phyloP scores from a whole-genome alignment of 2,113 vertebrate genomes.

The Saccopteryx bilineata region DNA sequence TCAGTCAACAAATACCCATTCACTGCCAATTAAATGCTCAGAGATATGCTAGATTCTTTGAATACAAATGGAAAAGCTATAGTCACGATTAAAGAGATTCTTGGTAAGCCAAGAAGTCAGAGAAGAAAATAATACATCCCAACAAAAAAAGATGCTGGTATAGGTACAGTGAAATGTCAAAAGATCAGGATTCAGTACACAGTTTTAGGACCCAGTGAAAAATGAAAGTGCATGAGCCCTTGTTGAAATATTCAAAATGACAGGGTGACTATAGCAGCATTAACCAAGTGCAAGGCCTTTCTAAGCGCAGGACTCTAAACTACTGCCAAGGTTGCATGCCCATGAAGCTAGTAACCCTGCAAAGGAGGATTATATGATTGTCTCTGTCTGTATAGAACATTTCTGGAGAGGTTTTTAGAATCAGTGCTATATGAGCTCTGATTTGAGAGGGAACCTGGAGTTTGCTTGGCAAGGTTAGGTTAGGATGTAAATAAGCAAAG shows the following conservation, averaged over 20 bases:
- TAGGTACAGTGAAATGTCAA: neutral
- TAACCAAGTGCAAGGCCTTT: neutral
- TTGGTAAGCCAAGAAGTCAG: neutral
- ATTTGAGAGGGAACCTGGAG: neutral
- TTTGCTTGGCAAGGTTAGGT: neutral
- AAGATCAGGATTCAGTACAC: neutral
- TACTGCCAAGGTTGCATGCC: accelerated
- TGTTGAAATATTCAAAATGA: neutral
- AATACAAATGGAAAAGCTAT: neutral
- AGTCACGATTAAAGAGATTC: neutral
- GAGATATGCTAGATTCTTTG: neutral
- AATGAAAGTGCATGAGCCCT: neutral
- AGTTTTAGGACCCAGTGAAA: neutral
- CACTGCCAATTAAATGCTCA: neutral
- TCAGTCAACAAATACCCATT: neutral
- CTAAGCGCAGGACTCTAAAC: accelerated
- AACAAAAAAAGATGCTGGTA: neutral
- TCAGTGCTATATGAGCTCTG: neutral
- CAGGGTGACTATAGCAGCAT: neutral
- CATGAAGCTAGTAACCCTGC: neutral
- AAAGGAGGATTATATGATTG: neutral
- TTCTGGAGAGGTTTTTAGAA: neutral
- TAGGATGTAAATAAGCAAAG: neutral
- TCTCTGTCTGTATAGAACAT: neutral
- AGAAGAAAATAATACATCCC: neutral